phyloP scores from a whole-genome alignment of 2,888 invertebrate genomes.

The Eledona agricola region DNA sequence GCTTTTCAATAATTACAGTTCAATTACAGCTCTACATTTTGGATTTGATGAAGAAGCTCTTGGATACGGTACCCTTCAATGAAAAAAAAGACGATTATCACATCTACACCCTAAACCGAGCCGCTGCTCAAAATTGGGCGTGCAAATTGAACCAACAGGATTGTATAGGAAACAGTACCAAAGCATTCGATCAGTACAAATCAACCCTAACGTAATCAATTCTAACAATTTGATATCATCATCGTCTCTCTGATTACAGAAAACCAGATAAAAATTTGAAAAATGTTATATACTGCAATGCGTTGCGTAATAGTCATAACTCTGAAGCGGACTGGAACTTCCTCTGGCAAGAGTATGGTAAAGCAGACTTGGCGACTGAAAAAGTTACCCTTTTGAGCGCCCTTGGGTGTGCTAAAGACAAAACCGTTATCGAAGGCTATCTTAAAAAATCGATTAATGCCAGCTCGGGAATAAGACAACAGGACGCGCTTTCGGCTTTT shows the following conservation, averaged over 20 bases:
- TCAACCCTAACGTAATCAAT: conserved; percentile 15
- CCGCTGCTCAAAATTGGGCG: conserved; percentile 68
- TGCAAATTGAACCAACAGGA: conserved; percentile 69
- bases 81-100: conserved; percentile 63
- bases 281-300: conserved; percentile 78
- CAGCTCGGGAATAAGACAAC: conserved; percentile 61
- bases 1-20: too few relatives aligned
- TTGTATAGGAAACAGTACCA: too few relatives aligned
- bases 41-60: conserved; percentile 62
- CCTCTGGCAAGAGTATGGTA: conserved; percentile 69
- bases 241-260: conserved; percentile 53
- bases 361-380: conserved; percentile 71
- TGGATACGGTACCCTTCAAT: conserved; percentile 65
- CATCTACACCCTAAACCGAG: conserved; percentile 69
- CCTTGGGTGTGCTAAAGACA: conserved; percentile 73
- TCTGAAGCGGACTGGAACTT: conserved; percentile 68
- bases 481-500: conserved; percentile 63
- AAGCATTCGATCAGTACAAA: conserved; percentile 50
- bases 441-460: conserved; percentile 46
- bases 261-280: conserved; percentile 73
- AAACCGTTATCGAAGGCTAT: conserved; percentile 63
- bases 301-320: conserved; percentile 69
- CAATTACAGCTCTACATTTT: conserved; percentile 63
- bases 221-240: background rate
- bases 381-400: conserved; percentile 71